A percentile compares a stretch with the other conserved stretches of the same genome.
phyloP scores from a whole-genome alignment of 2,113 vertebrate genomes.

The Sorex araneus region DNA sequence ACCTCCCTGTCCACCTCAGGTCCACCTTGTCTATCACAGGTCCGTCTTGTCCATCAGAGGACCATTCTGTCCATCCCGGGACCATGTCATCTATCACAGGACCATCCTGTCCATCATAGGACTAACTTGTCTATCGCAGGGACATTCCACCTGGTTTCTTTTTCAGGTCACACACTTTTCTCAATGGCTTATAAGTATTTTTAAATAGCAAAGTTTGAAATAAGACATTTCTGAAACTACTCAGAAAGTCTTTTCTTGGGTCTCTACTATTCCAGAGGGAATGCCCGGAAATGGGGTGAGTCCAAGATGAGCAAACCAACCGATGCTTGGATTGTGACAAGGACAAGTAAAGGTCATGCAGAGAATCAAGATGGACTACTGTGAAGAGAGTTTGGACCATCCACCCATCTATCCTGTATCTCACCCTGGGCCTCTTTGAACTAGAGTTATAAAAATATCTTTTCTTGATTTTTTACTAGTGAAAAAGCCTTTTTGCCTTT shows the following conservation, averaged over 20 bases:
- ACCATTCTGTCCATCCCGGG: too few species aligned
- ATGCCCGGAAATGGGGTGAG: too few species aligned
- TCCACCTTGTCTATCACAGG: too few species aligned
- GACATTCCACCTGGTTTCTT: not conserved
- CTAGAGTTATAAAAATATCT: not conserved
- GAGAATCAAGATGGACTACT: not conserved
- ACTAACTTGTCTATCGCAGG: not conserved
- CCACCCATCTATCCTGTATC: not conserved
- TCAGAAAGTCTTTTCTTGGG: constrained; percentile 1
- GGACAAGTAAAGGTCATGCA: not conserved
- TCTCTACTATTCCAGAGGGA: not conserved
- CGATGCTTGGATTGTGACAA: not conserved
- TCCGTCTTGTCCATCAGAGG: too few species aligned
- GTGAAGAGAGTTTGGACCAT: not conserved
- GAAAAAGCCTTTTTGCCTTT: not conserved
- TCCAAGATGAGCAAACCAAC: too few species aligned
- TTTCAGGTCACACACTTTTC: constrained; percentile 22
- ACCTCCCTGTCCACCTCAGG: not conserved
- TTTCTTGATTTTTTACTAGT: not conserved
- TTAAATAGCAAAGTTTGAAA: not conserved
- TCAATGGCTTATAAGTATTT: not conserved
- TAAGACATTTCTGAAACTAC: not conserved
- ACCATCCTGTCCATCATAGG: not conserved
- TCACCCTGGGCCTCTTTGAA: not conserved
- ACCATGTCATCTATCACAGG: too few species aligned